Conservation (phyloP, 2,797 vertebrate species). For the Alcedo quadribrachys region DNA sequence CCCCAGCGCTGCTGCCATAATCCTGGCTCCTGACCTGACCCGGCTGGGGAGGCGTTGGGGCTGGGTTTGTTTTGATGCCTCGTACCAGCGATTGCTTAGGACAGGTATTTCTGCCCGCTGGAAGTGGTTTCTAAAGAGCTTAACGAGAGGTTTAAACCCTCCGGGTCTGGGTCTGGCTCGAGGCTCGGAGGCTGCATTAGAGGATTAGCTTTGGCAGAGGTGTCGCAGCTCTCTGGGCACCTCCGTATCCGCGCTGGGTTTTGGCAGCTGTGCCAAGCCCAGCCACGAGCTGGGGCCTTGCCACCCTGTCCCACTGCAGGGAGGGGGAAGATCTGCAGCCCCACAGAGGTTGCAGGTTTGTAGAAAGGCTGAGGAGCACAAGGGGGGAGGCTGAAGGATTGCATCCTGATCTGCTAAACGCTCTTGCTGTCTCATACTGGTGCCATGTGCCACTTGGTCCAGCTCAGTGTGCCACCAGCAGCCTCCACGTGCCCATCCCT, state of each 20-base stretch:
- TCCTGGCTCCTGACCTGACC: neutral
- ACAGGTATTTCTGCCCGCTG: neutral
- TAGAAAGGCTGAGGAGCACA: neutral
- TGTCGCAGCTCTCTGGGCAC: neutral
- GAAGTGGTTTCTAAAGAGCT: neutral
- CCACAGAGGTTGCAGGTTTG: neutral
- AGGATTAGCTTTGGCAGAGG: neutral
- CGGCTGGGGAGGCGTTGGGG: neutral
- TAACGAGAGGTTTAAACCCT: neutral
- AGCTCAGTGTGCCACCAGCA: accelerated
- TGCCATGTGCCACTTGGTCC: accelerated
- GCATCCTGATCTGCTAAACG: neutral
- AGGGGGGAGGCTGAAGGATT: neutral
- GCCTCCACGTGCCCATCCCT: neutral
- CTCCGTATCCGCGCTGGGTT: neutral
- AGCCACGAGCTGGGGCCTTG: neutral
- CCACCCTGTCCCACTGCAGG: accelerated
- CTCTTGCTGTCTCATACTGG: neutral
- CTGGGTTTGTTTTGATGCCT: neutral
- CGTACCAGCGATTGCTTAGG: neutral
- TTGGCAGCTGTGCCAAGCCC: neutral
- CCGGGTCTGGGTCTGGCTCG: neutral
- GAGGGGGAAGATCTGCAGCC: neutral
- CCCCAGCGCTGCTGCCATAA: neutral
- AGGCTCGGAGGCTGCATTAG: accelerated